Evolutionary conservation across 2,797 vertebrate species (phyloP).

Genomic region (Loriculus beryllinus): DNA sequence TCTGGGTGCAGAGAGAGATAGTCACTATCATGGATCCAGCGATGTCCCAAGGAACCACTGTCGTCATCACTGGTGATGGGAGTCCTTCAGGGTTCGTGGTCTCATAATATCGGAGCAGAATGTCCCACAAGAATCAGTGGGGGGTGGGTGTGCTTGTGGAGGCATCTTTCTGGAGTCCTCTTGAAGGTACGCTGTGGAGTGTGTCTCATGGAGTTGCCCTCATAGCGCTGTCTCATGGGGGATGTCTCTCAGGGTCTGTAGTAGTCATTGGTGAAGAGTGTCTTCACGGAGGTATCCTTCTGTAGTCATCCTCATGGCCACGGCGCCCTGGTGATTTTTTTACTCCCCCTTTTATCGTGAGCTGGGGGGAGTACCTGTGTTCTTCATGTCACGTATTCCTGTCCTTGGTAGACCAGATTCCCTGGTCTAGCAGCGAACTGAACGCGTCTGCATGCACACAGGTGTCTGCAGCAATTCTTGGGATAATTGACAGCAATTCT

Average conservation of each 20-base stretch:
- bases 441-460: background rate
- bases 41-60: background rate
- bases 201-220: background rate
- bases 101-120: background rate
- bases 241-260: background rate
- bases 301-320: background rate
- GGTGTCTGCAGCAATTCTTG: background rate
- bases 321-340: background rate
- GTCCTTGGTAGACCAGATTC: background rate
- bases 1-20: background rate
- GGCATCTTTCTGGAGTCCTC: background rate
- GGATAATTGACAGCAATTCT: background rate
- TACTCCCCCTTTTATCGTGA: background rate
- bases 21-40: background rate
- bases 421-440: background rate
- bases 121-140: background rate
- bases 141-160: background rate
- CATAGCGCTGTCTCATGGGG: background rate
- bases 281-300: background rate
- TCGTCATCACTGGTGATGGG: rapidly evolving
- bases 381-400: background rate
- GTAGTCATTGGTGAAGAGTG: background rate
- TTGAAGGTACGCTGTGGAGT: background rate
- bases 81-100: background rate
- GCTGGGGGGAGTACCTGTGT: background rate